phyloP scores from a whole-genome alignment of 2,797 vertebrate species.

The Synaphobranchus kaupii region DNA sequence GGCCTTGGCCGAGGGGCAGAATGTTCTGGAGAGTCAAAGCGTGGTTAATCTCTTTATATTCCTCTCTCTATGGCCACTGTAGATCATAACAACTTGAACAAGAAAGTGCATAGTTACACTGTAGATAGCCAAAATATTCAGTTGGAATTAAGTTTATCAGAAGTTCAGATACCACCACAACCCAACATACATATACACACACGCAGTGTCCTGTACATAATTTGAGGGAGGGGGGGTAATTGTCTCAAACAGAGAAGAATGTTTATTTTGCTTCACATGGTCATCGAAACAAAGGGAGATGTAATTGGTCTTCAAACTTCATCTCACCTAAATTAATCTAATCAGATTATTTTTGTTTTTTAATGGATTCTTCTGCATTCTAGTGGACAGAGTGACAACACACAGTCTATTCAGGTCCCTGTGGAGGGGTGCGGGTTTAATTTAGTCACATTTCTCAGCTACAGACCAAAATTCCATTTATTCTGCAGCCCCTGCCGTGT shows the following conservation, averaged over 20 bases:
- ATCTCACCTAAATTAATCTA: too few relatives aligned
- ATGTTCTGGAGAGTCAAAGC: neutral
- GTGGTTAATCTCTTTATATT: neutral
- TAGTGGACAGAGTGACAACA: neutral
- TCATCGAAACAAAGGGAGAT: neutral
- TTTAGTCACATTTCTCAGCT: neutral
- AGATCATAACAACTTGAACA: neutral
- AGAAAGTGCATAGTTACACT: neutral
- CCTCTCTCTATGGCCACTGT: neutral
- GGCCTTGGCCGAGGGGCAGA: neutral
- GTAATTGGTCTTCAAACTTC: neutral
- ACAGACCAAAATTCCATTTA: neutral
- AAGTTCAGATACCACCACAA: neutral
- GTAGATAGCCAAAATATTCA: neutral
- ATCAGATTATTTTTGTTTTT: neutral
- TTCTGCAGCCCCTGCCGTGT: slow-evolving; percentile 13
- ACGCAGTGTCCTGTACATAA: neutral
- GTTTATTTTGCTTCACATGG: neutral
- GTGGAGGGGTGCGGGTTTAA: neutral
- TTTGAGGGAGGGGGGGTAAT: neutral
- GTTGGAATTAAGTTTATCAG: neutral
- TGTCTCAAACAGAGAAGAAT: neutral
- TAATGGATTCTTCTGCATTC: neutral
- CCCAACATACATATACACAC: neutral
- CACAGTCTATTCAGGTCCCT: neutral